Evolutionary conservation across 1,140 invertebrate genomes (phyloP), one percentile per base, ranked within the genome.

Genomic region (Proctacanthus coquilletti): DNA sequence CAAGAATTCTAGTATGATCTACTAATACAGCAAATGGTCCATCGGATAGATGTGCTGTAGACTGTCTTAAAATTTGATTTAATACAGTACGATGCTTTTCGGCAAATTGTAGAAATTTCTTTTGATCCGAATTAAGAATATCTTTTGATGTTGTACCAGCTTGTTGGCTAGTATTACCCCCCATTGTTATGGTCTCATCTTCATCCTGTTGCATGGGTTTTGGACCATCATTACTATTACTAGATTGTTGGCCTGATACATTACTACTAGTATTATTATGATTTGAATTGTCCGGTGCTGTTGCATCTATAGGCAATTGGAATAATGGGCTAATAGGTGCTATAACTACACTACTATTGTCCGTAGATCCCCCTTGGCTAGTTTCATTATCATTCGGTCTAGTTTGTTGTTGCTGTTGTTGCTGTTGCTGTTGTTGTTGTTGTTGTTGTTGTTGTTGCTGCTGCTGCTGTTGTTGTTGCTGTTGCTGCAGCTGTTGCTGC

Each of bases 11-110:
- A 0, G 87, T 91, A 50, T 92, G 86, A 61, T 92, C 83, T 4
- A 91, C 85, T 2, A 94, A 65, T 0, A 93, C 84, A 17, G 83
- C 77, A 53, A 94, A 93, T 9, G 88, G 88, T 14, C 86, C 83
- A 51, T 91, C 85, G 6, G 83, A 78, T 10, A 93, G 65, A 48
- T 84, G 84, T 2, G 78, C 75, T 0, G 80, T 84, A 2, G 82
- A 86, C 62, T 91, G 85, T 4, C 88, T 70, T 18, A 94, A 62
- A 39, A 94, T 93, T 65, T 94, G 88, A 49, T 94, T 94, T 9
- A 94, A 63, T 19, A 94, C 87, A 8, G 84, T 84, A 37, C 85
- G 71, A 60, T 94, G 88, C 36, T 80, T 87, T 65, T 92, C 86
- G 25, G 81, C 83, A 67, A 87, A 87, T 49, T 75, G 75, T 2